phyloP scores from a whole-genome alignment of 2,888 invertebrate species.

The Terebella lapidaria region DNA sequence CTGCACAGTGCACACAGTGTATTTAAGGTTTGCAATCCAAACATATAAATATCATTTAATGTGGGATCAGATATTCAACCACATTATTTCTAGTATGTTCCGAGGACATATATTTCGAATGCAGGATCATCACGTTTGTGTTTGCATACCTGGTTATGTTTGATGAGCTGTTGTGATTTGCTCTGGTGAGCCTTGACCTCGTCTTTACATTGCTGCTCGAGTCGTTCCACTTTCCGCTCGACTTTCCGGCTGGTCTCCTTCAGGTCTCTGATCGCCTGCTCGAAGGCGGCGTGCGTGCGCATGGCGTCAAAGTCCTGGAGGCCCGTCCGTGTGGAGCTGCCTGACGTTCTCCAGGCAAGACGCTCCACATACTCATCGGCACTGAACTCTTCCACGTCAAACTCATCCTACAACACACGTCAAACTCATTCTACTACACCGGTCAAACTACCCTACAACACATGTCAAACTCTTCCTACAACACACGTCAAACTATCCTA shows the following conservation, averaged over 20 bases:
- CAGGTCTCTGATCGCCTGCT: conserved; percentile 70
- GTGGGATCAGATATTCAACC: no score
- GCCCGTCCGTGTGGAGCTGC: conserved; percentile 64
- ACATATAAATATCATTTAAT: no score
- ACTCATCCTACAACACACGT: no score
- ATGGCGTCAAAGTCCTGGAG: conserved; percentile 71
- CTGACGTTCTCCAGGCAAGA: conserved; percentile 87
- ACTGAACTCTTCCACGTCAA: conserved; percentile 24
- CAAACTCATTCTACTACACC: no score
- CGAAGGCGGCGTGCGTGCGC: conserved; percentile 82
- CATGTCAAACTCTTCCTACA: conserved; percentile 5
- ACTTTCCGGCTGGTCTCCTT: conserved; percentile 43
- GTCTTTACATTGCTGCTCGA: conserved; percentile 76
- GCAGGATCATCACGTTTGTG: background rate
- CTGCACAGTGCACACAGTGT: no score
- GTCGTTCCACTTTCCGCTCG: conserved; percentile 42
- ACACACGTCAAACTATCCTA: no score
- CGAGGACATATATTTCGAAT: background rate
- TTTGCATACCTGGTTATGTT: conserved; percentile 60
- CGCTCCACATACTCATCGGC: conserved; percentile 88
- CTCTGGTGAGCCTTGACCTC: conserved; percentile 80
- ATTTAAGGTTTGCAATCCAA: no score
- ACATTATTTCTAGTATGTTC: no score
- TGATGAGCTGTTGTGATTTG: conserved; percentile 76
- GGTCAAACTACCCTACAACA: no score